Evolutionary conservation across 2,888 invertebrate genomes (phyloP).

Genomic region (Morpho helenor): DNA sequence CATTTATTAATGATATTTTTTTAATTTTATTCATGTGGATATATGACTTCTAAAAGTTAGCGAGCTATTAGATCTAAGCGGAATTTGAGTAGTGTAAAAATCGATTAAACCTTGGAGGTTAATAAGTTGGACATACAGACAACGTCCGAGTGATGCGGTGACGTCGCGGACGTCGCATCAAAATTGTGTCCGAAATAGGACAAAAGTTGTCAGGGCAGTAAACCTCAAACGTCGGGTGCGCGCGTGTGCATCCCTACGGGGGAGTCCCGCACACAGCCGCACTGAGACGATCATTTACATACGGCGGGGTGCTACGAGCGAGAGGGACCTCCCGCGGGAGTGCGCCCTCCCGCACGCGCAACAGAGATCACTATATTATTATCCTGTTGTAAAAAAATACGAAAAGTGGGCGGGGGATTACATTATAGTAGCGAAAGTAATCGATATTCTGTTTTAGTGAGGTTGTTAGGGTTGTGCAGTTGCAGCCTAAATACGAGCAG

Average conservation of each 20-base stretch:
- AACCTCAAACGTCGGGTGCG: conserved; percentile 59
- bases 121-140: no score
- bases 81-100: conserved; percentile 10
- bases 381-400: conserved; percentile 71
- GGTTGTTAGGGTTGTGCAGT: conserved; percentile 73
- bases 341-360: conserved; percentile 47
- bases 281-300: conserved; percentile 77
- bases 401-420: conserved; percentile 80
- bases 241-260: conserved; percentile 48
- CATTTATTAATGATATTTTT: no score
- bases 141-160: no score
- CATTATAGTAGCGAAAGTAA: conserved; percentile 81
- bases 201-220: conserved; percentile 75
- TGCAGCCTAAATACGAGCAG: conserved; percentile 72
- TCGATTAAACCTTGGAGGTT: neutral
- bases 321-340: conserved; percentile 48
- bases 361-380: conserved; percentile 73
- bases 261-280: conserved; percentile 56
- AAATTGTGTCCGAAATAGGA: conserved; percentile 72
- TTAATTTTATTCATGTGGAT: no score
- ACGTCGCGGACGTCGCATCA: conserved; percentile 51
- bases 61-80: no score
- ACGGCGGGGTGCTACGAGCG: conserved; percentile 60
- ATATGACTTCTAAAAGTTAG: no score
- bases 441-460: conserved; percentile 80